Evolutionary conservation across 1,140 invertebrate species (phyloP), one percentile per base, ranked within the genome.

Genomic region (Neotoxoptera formosana): DNA sequence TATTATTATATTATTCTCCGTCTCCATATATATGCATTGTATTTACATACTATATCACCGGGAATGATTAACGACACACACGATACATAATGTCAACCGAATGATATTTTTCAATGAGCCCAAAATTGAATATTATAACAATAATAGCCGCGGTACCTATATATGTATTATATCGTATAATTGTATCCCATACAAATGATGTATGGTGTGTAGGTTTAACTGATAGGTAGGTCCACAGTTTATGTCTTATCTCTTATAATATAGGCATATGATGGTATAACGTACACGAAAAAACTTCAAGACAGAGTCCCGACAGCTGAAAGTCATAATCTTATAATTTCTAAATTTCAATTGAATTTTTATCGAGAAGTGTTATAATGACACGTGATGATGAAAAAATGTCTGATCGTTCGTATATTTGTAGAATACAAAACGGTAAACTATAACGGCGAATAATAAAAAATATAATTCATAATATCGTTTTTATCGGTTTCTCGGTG

Each of bases 111-210:
- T 48, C 86, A 87, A 87, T 87, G 86, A 48, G 51, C 30, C 47
- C 86, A 48, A 87, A 87, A 87, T 87, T 87, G 86, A 87, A 87
- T 87, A 87, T 87, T 87, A 81, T 81, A 34, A 87, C 45, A 84
- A 9, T 48, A n/a, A 48, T 88, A 86, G 47, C 20, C 20, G 20
- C 2, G 30, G 41, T 41, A 84, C 34, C 23, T 11, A 87, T 87
- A 87, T 23, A 84, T n/a, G 8, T 87, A n/a, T n/a, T 23, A 45
- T 47, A 56, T 25, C 23, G 25, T 60, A 60, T 47, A 17, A 51
- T 51, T 53, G 21, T 51, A 51, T 17, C 0, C 14, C 41, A 41
- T 41, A 41, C 41, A 41, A 48, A 51, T 51, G 17, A 6, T 53
- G 51, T 23, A 53, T 23, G 30, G 11, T 30, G 60, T 67, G 4